Evolutionary conservation across 2,888 invertebrate species (phyloP).

Genomic region (Folsomia candida): DNA sequence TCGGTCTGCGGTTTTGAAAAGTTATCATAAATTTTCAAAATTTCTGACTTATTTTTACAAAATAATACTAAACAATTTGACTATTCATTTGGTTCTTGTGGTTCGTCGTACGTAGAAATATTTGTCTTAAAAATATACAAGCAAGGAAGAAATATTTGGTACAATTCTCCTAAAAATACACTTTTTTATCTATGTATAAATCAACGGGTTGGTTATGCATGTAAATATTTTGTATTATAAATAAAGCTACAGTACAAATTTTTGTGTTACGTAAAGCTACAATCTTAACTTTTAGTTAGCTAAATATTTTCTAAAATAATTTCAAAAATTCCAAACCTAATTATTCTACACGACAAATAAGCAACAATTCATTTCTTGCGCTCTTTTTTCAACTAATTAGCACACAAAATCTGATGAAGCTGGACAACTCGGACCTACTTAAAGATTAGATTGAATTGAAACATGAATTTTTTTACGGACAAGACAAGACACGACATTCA

Average conservation of each 20-base stretch:
- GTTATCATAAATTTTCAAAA: no score
- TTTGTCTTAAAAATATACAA: no score
- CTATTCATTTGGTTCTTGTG: no score
- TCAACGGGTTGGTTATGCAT: not conserved
- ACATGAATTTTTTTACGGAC: not conserved
- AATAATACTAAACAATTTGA: no score
- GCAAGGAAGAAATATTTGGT: no score
- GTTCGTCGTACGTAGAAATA: no score
- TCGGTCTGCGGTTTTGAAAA: no score
- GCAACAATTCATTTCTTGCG: not conserved
- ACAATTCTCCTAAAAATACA: not conserved
- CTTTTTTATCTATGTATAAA: not conserved
- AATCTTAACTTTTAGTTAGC: not conserved
- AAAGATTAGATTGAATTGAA: not conserved
- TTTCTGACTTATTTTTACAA: no score
- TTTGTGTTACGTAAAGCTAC: not conserved
- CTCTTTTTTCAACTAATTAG: not conserved
- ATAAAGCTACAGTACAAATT: no score
- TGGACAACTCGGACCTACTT: not conserved
- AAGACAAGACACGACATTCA: not conserved
- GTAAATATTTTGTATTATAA: no score
- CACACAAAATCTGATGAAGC: conserved; percentile 6
- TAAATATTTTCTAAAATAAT: not conserved
- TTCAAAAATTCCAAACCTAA: not conserved
- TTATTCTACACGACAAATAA: no score